Evolutionary conservation across 2,113 vertebrate genomes (phyloP), one percentile per base, ranked within the genome.

Genomic region (Geothlypis trichas): DNA sequence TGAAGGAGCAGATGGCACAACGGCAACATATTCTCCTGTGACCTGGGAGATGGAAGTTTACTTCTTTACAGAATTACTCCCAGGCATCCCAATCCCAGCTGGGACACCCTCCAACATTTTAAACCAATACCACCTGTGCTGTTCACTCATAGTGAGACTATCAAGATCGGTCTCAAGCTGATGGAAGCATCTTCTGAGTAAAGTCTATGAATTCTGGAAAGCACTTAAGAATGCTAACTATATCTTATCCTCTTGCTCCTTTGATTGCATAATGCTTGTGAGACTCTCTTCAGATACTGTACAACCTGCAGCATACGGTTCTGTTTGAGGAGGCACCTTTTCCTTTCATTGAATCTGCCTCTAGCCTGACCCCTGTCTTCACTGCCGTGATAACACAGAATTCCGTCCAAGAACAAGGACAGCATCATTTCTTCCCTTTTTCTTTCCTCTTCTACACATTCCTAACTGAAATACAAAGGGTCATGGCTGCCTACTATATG

Each of bases 391-490:
- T 12, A 71, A 33, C 46, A 76, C 51, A 47, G 47, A 66, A 88
- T 75, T 89, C 46, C 72, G 62, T 31, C 62, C 42, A 87, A 93
- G 72, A 75, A 39, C 31, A 59, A 74, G 51, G 35, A 66, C 17
- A 16, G 30, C 33, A 87, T 27, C 9, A 52, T 65, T 96, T 90
- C 46, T 71, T 91, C 52, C 80, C 24, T 82, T 80, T 85, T 68
- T 74, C 69, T 90, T 91, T 88, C 88, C 44, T 58, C 47, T 92
- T 92, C 90, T 67, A 84, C 63, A 66, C 37, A 68, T 24, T 78
- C 63, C 67, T 92, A 91, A 96, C 80, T 54, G 57, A 91, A 81
- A 93, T 68, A 94, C 35, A 61, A 86, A 97, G 51, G 81, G 86
- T 91, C 82, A 96, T 96, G 84, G 52, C 86, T 88, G 94, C 89